Base-by-base conservation (phyloP, 1,140 invertebrate species). In the Drosophila bipectinata region DNA sequence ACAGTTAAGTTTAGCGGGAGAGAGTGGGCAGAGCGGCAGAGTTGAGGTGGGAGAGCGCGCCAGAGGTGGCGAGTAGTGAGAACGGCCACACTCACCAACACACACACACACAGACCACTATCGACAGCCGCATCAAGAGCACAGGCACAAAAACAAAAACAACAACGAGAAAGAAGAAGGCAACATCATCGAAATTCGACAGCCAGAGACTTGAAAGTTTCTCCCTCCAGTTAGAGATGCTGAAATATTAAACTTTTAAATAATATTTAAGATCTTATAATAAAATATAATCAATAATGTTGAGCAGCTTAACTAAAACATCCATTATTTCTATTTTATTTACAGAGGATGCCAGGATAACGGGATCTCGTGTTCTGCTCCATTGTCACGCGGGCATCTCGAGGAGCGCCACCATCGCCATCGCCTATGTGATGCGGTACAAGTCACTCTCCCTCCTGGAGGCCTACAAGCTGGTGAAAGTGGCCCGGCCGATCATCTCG, bases 311-410 rank as follows among this genome's bases (percentile, higher is more conserved):
- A 41, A 41, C 12, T 41, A 41, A 41, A 12, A n/a, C 3, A 41
- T 14, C 4, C 5, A 4, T 15, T 41, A 14, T 41, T 78, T 59
- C 79, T 54, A 84, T 81, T 92, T 92, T 87, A 75, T 88, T 96
- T 96, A 41, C 94, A 98, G 97, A 98, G 92, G 95, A 96, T 92
- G 97, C 97, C 49, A 94, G 96, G 67, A 94, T 95, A 92, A 94
- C 94, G 49, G 95, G 95, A 72, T 94, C 94, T 47, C 96, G 95
- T 78, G 97, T 99, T 34, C 93, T 99, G 80, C 95, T 99, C 34
- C 98, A 99, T 92, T 99, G 98, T 93, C 98, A 98, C 87, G 98
- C 98, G 10, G 98, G 98, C 14, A 96, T 99, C 12, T 98, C 97
- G 9, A 94, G 98, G 63, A 98, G 97, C 63, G 97, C 98, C 57